phyloP scores from a whole-genome alignment of 2,113 vertebrate species.

The Plecotus auritus region DNA sequence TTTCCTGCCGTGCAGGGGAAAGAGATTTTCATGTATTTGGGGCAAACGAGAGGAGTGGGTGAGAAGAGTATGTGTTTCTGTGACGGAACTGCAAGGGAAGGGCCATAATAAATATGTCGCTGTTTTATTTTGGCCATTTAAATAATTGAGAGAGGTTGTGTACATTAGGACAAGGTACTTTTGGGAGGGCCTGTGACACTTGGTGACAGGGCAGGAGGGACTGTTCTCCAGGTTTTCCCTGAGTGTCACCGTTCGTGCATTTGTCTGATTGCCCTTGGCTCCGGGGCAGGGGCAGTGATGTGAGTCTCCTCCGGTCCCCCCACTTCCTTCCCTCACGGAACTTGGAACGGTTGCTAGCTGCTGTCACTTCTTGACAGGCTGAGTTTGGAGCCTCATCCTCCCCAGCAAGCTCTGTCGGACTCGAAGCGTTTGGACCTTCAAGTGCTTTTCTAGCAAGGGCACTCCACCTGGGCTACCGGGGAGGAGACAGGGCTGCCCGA shows the following conservation, averaged over 20 bases:
- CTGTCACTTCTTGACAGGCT: neutral
- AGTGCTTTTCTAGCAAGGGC: neutral
- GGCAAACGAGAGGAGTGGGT: neutral
- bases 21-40: conserved; percentile 24
- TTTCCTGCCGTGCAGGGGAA: neutral
- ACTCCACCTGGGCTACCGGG: no score
- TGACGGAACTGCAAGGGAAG: neutral
- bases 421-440: neutral
- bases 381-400: neutral
- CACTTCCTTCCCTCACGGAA: neutral
- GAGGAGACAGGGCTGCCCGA: neutral
- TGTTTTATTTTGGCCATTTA: conserved; percentile 6
- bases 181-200: conserved; percentile 18
- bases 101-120: neutral
- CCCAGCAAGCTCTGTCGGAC: neutral
- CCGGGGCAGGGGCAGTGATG: neutral
- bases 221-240: neutral
- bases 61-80: neutral
- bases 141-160: neutral
- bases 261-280: neutral
- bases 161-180: neutral
- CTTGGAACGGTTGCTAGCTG: neutral
- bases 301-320: neutral
- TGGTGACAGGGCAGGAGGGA: neutral
- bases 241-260: neutral